These are phyloP conservation scores for Mus caroli DNA, from an alignment of 2,797 vertebrate species.

Conservation along the genomic window DNA sequence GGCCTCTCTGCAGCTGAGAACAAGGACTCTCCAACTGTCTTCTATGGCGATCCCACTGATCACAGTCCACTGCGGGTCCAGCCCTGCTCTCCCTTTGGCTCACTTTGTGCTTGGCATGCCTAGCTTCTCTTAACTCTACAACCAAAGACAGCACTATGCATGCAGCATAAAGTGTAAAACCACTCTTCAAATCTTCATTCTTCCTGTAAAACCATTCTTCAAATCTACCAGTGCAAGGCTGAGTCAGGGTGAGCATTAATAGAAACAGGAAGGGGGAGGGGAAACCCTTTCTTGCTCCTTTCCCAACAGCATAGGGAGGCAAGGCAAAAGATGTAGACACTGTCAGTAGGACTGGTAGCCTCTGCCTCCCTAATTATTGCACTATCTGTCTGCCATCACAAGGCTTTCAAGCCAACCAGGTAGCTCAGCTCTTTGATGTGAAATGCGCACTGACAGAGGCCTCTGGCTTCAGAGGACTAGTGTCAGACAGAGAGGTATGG, in stretches of 20 bases:
- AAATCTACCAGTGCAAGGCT: not conserved
- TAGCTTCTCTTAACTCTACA: not conserved
- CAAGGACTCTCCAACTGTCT: accelerated
- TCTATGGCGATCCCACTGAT: accelerated
- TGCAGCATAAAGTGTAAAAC: not conserved
- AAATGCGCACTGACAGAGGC: not conserved
- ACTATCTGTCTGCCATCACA: not conserved
- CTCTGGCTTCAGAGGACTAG: not conserved
- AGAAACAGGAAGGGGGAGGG: not conserved
- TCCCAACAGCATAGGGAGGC: not conserved
- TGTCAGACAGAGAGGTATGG: not conserved
- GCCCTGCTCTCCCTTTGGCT: not conserved
- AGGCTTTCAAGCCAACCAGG: not conserved
- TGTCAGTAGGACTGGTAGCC: not conserved
- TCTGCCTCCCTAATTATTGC: not conserved
- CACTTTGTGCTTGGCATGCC: not conserved
- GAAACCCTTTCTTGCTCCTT: accelerated
- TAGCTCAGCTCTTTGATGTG: not conserved
- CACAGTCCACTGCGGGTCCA: accelerated
- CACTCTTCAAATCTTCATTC: not conserved
- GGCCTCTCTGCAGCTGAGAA: not conserved
- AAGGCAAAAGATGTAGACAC: not conserved
- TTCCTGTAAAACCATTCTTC: not conserved
- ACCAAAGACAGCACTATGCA: not conserved
- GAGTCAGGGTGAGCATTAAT: not conserved